phyloP scores from a whole-genome alignment of 2,113 vertebrate genomes.

The Vimba vimba region DNA sequence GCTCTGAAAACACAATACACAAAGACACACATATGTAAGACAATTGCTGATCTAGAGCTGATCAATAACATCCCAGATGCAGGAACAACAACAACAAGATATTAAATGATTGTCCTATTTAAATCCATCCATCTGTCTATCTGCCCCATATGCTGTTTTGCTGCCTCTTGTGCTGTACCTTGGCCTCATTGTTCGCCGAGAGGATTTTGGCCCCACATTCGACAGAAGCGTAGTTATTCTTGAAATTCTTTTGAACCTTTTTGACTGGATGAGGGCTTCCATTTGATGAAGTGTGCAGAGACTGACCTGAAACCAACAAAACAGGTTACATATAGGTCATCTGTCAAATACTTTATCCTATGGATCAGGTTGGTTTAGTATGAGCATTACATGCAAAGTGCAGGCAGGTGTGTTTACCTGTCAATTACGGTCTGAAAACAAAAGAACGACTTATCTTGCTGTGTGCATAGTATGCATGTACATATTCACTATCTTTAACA shows the following conservation, averaged over 20 bases:
- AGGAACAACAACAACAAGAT: not conserved
- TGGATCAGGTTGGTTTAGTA: not conserved
- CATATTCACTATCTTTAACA: not conserved
- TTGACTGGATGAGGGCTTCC: slow-evolving; percentile 86
- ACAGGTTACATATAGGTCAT: not conserved
- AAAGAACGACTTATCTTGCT: slow-evolving; percentile 5
- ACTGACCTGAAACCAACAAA: slow-evolving; percentile 82
- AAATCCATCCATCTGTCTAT: slow-evolving; percentile 5
- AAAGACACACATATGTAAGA: not conserved
- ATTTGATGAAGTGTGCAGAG: slow-evolving; percentile 86
- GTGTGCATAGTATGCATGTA: not conserved
- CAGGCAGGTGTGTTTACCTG: not conserved
- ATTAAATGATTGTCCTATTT: not conserved
- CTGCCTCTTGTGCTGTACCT: slow-evolving; percentile 77
- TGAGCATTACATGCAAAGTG: not conserved
- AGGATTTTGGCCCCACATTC: slow-evolving; percentile 99
- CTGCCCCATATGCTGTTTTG: not conserved
- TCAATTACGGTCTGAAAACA: not conserved
- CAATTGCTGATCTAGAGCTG: not conserved
- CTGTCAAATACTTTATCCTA: not conserved
- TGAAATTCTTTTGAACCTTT: slow-evolving; percentile 97
- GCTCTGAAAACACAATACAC: slow-evolving; percentile 74
- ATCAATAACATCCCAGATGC: not conserved
- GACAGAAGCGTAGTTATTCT: slow-evolving; percentile 97
- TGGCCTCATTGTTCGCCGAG: slow-evolving; percentile 94